phyloP scores from a whole-genome alignment of 2,888 invertebrate genomes.

The Spilosoma lubricipeda region DNA sequence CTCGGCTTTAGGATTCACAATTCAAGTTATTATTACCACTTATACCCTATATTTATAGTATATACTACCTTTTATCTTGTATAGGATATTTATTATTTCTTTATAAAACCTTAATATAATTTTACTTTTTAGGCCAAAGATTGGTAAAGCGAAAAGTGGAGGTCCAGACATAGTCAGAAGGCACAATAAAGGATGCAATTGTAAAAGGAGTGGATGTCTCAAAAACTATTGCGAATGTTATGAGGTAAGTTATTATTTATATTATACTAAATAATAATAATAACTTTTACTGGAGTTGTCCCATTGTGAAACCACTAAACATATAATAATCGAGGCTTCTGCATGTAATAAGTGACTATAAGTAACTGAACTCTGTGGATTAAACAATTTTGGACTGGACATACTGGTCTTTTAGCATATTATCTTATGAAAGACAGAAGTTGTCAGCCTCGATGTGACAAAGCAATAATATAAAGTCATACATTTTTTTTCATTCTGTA shows the following conservation, averaged over 20 bases:
- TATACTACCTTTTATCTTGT: background rate
- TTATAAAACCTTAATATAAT: background rate
- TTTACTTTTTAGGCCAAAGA: constrained; percentile 94
- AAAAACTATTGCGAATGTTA: constrained; percentile 99
- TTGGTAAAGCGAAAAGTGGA: constrained; percentile 93
- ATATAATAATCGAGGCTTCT: background rate
- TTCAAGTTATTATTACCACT: no score
- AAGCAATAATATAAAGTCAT: no score
- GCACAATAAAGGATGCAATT: constrained; percentile 99
- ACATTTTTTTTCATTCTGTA: no score
- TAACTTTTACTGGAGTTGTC: no score
- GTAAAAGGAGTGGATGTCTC: constrained; percentile 98
- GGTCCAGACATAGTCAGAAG: constrained; percentile 91
- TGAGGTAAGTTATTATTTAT: constrained; percentile 87
- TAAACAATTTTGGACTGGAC: no score
- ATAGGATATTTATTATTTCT: background rate
- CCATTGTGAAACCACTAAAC: background rate
- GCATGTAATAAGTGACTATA: background rate
- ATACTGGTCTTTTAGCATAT: no score
- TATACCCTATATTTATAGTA: no score
- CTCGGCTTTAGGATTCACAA: background rate
- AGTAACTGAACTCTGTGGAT: no score
- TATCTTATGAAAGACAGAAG: no score
- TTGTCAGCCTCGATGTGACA: no score
- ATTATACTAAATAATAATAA: background rate